These are phyloP conservation scores for Drosophila ficusphila DNA, from an alignment of 1,140 invertebrate genomes.

Conservation along the genomic window DNA sequence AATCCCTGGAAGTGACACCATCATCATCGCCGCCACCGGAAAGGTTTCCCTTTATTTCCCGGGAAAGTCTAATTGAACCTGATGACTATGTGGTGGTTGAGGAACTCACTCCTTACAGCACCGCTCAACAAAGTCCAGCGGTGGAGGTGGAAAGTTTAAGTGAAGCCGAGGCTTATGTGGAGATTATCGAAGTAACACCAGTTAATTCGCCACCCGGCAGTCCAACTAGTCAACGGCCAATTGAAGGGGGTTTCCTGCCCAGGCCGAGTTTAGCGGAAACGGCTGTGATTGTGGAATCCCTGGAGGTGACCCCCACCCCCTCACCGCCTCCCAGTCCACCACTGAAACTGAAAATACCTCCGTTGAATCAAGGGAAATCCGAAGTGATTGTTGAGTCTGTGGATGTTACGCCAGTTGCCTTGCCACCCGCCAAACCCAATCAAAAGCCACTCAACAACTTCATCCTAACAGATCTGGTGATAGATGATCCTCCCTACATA, in stretches of 20 bases:
- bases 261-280: conserved; percentile 32
- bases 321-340: conserved; percentile 25
- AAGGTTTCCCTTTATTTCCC: conserved; percentile 21
- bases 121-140: conserved; percentile 26
- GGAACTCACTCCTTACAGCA: conserved; percentile 19
- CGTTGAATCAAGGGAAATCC: not conserved
- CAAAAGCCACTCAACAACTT: conserved; percentile 19
- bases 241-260: not conserved
- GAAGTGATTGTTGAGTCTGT: conserved; percentile 32
- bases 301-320: conserved; percentile 23
- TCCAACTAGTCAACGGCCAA: not conserved
- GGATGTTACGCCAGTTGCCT: conserved; percentile 7
- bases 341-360: conserved; percentile 8
- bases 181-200: conserved; percentile 23
- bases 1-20: conserved; percentile 34
- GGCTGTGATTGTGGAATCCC: conserved; percentile 15
- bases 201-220: conserved; percentile 11
- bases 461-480: conserved; percentile 24
- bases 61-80: conserved; percentile 17
- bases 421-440: not conserved
- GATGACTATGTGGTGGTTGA: conserved; percentile 26
- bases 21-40: conserved; percentile 24
- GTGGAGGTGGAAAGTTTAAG: conserved; percentile 10
- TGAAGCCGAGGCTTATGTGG: conserved; percentile 23
- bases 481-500: conserved; percentile 6